Base-by-base conservation (phyloP, 2,797 vertebrate genomes). In the Leuciscus waleckii region DNA sequence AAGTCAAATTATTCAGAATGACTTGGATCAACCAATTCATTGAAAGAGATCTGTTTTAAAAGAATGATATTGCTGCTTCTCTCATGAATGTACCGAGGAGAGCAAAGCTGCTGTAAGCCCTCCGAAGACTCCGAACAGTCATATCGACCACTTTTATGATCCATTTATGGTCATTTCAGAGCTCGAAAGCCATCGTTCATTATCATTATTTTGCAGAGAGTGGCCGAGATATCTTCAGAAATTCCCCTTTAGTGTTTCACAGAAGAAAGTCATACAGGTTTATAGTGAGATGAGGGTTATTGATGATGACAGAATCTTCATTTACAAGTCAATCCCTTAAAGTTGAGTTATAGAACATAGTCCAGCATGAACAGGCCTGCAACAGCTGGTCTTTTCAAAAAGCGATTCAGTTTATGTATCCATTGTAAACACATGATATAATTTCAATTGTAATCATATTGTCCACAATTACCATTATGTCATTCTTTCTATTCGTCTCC, bases 391-490 rank as follows among this genome's bases (percentile, higher is more conserved):
- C 5, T 3, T 75, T 54, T 75, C 46, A 51, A 17, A 49, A 19
- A 8, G 43, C 43, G 2, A 46, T 73, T 32, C 29, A 75, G 10
- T 35, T 54, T 32, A 35, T 23, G 29, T 21, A 39, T 77, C 7
- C 54, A 37, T 39, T 26, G 0, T 39, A 77, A 39, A 21, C 19
- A 39, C 23, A 58, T 58, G 3, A 6, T 77, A 58, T 39, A 1
- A 26, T 61, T 26, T 41, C 4, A 7, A 11, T 26, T 26, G 13
- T 16, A 26, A 8, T 17, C 35, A 56, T 56, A 26, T n/a, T 41
- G 75, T 16, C 56, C 10, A 89, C 81, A 85, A 68, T 58, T 32
- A n/a, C 39, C 29, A 14, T 49, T 21, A 23, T 76, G 37, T 43
- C 23, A 61, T 49, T 76, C 1, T 54, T 76, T 43, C 2, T 21